phyloP scores from a whole-genome alignment of 2,888 invertebrate genomes.

The Caradrina clavipalpis region DNA sequence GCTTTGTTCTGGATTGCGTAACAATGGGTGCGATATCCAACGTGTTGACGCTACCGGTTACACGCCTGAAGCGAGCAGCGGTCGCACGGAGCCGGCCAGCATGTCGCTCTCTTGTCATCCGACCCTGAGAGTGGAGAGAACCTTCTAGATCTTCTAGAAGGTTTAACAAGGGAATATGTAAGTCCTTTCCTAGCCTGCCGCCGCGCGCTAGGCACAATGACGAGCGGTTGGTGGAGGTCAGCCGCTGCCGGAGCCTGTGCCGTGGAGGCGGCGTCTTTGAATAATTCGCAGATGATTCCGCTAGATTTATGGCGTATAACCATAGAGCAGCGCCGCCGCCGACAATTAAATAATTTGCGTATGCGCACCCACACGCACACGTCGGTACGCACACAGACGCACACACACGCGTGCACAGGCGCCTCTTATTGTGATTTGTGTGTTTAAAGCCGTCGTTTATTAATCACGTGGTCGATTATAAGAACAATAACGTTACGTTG shows the following conservation, averaged over 20 bases:
- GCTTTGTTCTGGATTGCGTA: conserved; percentile 70
- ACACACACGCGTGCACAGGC: conserved; percentile 37
- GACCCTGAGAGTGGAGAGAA: no score
- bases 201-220: conserved; percentile 16
- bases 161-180: no score
- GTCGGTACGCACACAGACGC: conserved; percentile 6
- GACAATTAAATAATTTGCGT: conserved; percentile 89
- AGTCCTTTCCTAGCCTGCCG: no score
- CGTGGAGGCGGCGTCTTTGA: conserved; percentile 83
- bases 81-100: background rate
- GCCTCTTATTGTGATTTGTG: conserved; percentile 79
- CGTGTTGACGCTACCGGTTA: conserved; percentile 17
- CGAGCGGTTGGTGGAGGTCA: conserved; percentile 49
- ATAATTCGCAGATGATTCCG: conserved; percentile 84
- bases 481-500: conserved; percentile 58
- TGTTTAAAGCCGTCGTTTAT: conserved; percentile 71
- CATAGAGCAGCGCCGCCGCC: conserved; percentile 79
- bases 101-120: background rate
- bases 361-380: conserved; percentile 65
- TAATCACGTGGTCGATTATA: conserved; percentile 67
- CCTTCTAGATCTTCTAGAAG: no score
- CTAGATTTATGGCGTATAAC: conserved; percentile 88
- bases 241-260: conserved; percentile 29
- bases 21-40: conserved; percentile 66
- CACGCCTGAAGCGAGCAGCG: conserved; percentile 21